A percentile compares a stretch with the other conserved stretches of the same genome.
Evolutionary conservation across 2,797 vertebrate genomes (phyloP).

Genomic region (Notoglanidium macrostoma): DNA sequence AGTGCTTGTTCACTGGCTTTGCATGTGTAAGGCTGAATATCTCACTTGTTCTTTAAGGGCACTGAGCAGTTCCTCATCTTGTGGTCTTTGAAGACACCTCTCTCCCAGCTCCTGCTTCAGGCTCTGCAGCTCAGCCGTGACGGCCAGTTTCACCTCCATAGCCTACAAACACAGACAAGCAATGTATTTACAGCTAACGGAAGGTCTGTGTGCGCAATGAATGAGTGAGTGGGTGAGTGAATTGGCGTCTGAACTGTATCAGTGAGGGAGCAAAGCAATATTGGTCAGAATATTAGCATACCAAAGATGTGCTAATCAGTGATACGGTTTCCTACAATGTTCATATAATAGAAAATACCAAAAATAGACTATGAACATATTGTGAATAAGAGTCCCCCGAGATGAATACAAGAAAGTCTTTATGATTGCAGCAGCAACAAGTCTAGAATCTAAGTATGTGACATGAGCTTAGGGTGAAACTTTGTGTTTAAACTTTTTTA

Average conservation of each 20-base stretch:
- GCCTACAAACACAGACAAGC: conserved; percentile 64
- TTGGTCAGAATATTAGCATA: neutral
- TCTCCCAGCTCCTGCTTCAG: conserved; percentile 72
- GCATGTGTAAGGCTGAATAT: neutral
- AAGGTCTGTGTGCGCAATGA: neutral
- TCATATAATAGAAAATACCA: neutral
- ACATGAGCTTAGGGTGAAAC: neutral
- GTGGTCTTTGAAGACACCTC: conserved; percentile 60
- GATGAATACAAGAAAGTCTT: neutral
- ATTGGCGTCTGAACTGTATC: neutral
- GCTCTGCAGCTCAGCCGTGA: conserved; percentile 72
- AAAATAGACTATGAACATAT: neutral
- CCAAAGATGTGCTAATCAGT: neutral
- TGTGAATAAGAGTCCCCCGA: neutral
- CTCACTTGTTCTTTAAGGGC: conserved; percentile 78
- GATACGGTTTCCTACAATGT: neutral
- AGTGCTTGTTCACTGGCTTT: neutral
- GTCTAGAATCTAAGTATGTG: neutral
- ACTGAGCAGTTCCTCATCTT: conserved; percentile 76
- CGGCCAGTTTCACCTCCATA: conserved; percentile 71
- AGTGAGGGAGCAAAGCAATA: neutral
- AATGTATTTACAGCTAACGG: neutral
- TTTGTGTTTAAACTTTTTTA: neutral
- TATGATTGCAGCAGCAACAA: neutral
- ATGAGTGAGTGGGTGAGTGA: neutral